Evolutionary conservation across 2,113 vertebrate genomes (phyloP), one percentile per base, ranked within the genome.

Genomic region (Mesoclemmys tuberculata): DNA sequence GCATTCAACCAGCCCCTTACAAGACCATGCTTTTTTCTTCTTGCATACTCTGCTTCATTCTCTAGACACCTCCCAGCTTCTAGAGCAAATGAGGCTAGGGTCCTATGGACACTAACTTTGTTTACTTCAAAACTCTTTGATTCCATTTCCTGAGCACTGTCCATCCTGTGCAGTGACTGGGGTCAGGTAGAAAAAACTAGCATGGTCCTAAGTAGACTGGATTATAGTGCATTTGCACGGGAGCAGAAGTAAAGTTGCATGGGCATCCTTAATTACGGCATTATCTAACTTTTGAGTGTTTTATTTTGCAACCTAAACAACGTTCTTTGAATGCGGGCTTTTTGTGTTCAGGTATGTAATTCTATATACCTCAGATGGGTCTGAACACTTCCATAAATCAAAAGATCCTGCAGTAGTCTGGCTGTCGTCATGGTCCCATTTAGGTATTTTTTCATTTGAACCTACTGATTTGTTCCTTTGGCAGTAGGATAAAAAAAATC

Each of bases 301-400:
- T 95, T 84, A 90, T 97, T 94, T 97, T 94, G 89, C 94, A 94
- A 97, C 83, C 89, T 3, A 8, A 61, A 56, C 96, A 95, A 92
- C 89, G 88, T 94, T 96, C 6, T 90, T 96, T 96, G 85, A 96
- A 94, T 96, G 75, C 91, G 93, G 92, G 95, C 82, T 31, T 35
- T 61, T 87, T 95, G 83, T 92, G 94, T 90, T 92, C 95, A 38
- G 94, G 56, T 93, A 79, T 96, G 95, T 94, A 95, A 95, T 96
- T 94, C 85, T 97, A 0, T 94, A 94, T 95, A 89, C 90, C 93
- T 96, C 89, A 88, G 83, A 91, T 94, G 46, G 82, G 89, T 78
- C 94, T 97, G 95, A 96, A 96, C 96, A 90, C 83, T 93, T 90
- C 95, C 88, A 84, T 96, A 94, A 94, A 93, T 92, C 93, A 93